A percentile compares a stretch with the other conserved stretches of the same genome.
Evolutionary conservation across 2,888 invertebrate species (phyloP).

Genomic region (Latrodectus hesperus): DNA sequence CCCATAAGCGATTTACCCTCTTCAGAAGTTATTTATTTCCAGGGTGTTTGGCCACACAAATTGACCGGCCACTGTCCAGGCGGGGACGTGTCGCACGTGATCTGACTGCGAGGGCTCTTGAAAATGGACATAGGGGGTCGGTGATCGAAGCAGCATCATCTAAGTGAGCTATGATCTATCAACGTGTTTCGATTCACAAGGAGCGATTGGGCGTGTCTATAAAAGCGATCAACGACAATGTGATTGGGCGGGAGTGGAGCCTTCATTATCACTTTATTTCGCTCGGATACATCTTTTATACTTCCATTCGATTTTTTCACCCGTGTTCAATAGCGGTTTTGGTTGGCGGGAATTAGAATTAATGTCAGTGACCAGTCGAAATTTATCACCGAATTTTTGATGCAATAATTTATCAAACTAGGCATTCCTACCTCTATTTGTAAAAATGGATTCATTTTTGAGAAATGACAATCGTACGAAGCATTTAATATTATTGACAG

Average conservation of each 20-base stretch:
- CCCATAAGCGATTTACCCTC: slow-evolving; percentile 30
- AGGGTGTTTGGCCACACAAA: slow-evolving; percentile 41
- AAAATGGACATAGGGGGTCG: neutral
- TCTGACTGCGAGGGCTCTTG: slow-evolving; percentile 26
- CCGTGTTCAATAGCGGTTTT: too few species aligned
- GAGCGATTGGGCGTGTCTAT: neutral
- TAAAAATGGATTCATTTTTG: too few species aligned
- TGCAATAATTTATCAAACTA: too few species aligned
- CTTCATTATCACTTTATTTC: too few species aligned
- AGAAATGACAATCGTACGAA: too few species aligned
- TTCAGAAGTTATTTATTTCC: slow-evolving; percentile 59
- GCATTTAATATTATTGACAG: too few species aligned
- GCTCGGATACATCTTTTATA: too few species aligned
- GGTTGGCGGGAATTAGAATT: too few species aligned
- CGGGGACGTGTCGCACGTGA: slow-evolving; percentile 38
- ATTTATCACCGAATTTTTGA: too few species aligned
- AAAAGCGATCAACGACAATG: neutral
- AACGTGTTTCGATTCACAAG: slow-evolving; percentile 41
- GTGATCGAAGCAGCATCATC: neutral
- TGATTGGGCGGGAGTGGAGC: neutral
- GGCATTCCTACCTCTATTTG: too few species aligned
- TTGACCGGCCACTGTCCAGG: slow-evolving; percentile 30
- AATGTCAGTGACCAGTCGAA: too few species aligned
- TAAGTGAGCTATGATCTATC: slow-evolving; percentile 42
- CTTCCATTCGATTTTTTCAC: too few species aligned